Conservation (phyloP, 2,797 vertebrate species). For the Carduelis carduelis region DNA sequence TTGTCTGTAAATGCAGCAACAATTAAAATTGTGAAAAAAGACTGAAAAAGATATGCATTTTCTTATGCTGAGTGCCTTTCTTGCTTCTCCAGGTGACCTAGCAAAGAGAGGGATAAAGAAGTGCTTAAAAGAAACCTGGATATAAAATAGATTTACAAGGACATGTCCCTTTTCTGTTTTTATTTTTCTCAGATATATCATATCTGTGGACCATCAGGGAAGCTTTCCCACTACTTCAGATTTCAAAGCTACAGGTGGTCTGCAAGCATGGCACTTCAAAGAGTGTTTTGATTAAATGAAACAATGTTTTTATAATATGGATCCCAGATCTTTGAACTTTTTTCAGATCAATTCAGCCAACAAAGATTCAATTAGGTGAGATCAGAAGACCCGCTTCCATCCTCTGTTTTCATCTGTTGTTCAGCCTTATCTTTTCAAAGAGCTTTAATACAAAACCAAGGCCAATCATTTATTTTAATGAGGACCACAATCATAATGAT, state of each 20-base stretch:
- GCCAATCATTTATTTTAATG: conserved; percentile 70
- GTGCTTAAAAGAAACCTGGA: conserved; percentile 38
- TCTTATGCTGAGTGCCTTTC: neutral
- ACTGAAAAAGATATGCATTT: neutral
- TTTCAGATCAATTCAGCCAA: conserved; percentile 78
- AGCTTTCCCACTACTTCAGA: conserved; percentile 74
- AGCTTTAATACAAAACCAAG: conserved; percentile 59
- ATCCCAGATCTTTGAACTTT: conserved; percentile 86
- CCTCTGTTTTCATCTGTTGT: conserved; percentile 66
- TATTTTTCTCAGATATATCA: conserved; percentile 27
- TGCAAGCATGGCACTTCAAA: conserved; percentile 87
- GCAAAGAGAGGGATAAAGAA: conserved; percentile 5
- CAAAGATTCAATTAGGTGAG: conserved; percentile 87
- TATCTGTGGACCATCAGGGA: conserved; percentile 31
- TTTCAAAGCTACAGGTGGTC: conserved; percentile 90
- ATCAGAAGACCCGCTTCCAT: conserved; percentile 75
- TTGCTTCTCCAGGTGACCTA: conserved; percentile 13
- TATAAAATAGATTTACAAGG: conserved; percentile 57
- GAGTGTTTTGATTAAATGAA: conserved; percentile 78
- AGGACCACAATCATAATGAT: conserved; percentile 56
- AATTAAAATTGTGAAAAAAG: conserved; percentile 15
- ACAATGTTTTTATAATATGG: conserved; percentile 77
- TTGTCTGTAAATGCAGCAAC: conserved; percentile 15
- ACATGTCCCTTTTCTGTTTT: conserved; percentile 20
- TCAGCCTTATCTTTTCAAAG: conserved; percentile 70